Conservation (phyloP, 2,888 invertebrate species). For the Enchytraeus crypticus region DNA sequence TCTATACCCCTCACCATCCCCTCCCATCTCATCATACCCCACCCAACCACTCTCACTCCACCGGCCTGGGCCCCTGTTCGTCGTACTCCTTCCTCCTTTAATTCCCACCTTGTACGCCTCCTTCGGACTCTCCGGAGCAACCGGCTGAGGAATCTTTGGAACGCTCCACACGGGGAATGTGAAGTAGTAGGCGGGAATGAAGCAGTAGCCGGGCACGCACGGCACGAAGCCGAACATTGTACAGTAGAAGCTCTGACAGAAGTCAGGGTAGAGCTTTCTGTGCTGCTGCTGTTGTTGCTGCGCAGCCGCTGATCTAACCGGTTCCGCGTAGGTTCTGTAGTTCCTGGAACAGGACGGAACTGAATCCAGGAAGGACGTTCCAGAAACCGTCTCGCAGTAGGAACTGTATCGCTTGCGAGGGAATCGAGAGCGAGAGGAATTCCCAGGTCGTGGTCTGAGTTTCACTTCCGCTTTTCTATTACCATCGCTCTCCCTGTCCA, state of each 20-base stretch:
- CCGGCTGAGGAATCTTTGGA: slow-evolving; percentile 68
- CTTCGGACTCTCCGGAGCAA: not conserved
- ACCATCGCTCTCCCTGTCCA: too few relatives aligned
- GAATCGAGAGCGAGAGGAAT: not conserved
- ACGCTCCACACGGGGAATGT: slow-evolving; percentile 46
- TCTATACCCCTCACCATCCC: not conserved
- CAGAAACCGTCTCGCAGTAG: too few relatives aligned
- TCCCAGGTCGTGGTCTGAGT: too few relatives aligned
- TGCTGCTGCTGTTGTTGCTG: not conserved
- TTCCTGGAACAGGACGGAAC: too few relatives aligned
- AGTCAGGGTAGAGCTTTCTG: not conserved
- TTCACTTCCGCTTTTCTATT: too few relatives aligned
- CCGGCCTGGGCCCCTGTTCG: not conserved
- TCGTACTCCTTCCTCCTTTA: not conserved
- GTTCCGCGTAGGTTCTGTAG: not conserved
- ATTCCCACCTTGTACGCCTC: not conserved
- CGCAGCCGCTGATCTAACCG: not conserved
- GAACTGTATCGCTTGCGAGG: too few relatives aligned
- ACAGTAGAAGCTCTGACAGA: slow-evolving; percentile 9
- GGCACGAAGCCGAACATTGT: slow-evolving; percentile 12
- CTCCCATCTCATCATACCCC: not conserved
- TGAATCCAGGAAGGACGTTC: too few relatives aligned
- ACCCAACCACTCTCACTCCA: not conserved
- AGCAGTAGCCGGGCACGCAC: slow-evolving; percentile 5
- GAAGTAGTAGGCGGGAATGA: slow-evolving; percentile 10